These are phyloP conservation scores for Porites australiensis DNA, from an alignment of 64 coral and sea anemone species.

Conservation along the genomic window DNA sequence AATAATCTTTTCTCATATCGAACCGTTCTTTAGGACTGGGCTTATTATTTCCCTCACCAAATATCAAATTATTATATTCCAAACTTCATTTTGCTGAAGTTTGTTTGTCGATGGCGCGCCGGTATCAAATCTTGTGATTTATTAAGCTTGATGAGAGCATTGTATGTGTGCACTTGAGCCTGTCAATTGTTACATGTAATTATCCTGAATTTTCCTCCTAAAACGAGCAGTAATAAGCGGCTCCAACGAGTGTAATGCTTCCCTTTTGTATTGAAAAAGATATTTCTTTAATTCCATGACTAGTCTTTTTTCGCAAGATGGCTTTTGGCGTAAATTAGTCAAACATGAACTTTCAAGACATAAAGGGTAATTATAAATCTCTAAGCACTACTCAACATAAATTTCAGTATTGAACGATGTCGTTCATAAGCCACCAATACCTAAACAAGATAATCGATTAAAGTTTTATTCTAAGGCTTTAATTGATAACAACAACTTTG, in stretches of 20 bases:
- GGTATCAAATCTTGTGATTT: slow-evolving; percentile 7
- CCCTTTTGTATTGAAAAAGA: background rate
- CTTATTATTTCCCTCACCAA: slow-evolving; percentile 33
- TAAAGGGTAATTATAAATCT: background rate
- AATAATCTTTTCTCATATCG: slow-evolving; percentile 2
- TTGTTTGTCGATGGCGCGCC: slow-evolving; percentile 44
- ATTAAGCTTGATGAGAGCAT: slow-evolving; percentile 28
- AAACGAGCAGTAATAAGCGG: background rate
- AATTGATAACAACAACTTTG: slow-evolving; percentile 42
- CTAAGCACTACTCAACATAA: slow-evolving; percentile 8
- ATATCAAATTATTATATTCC: background rate
- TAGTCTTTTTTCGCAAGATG: background rate
- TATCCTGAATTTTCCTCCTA: slow-evolving; percentile 7
- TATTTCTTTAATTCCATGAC: background rate
- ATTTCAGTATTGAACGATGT: slow-evolving; percentile 5
- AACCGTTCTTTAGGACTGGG: background rate
- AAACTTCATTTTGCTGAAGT: background rate
- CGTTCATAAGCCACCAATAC: background rate
- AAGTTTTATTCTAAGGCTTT: slow-evolving; percentile 3
- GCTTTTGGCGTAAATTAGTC: background rate
- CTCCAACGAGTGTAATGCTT: background rate
- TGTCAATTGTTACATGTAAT: background rate
- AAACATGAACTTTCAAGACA: background rate
- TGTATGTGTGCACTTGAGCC: slow-evolving; percentile 7
- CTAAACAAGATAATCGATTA: slow-evolving; percentile 31